phyloP scores from a whole-genome alignment of 2,797 vertebrate genomes.

The Nyctibius grandis region DNA sequence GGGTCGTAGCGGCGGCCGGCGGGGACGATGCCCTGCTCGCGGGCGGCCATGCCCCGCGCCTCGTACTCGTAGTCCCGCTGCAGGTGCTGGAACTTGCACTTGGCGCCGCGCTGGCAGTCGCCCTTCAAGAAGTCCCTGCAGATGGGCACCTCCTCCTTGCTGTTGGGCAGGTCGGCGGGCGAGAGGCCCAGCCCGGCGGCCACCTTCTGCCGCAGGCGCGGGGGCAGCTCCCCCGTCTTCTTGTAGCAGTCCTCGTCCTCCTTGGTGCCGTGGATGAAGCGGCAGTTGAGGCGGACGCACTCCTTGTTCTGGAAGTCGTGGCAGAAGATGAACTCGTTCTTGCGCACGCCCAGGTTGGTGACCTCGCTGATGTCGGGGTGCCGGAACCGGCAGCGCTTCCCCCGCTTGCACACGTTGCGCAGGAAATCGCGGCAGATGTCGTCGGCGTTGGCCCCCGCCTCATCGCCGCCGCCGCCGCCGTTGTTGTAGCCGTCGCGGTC shows the following conservation, averaged over 20 bases:
- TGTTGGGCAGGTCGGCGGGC: constrained; percentile 89
- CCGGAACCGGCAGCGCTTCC: constrained; percentile 92
- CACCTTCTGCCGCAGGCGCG: constrained; percentile 91
- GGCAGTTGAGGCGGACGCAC: constrained; percentile 90
- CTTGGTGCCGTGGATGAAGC: constrained; percentile 95
- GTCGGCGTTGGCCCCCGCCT: constrained; percentile 74
- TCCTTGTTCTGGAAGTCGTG: constrained; percentile 98
- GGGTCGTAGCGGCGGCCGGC: constrained; percentile 83
- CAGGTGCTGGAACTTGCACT: constrained; percentile 95
- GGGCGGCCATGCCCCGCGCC: constrained; percentile 46
- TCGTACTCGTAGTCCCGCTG: constrained; percentile 89
- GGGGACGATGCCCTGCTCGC: constrained; percentile 74
- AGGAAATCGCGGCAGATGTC: constrained; percentile 95
- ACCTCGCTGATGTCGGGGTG: constrained; percentile 95
- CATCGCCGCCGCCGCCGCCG: constrained; percentile 70
- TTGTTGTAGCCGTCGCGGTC: constrained; percentile 89
- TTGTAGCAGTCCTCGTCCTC: constrained; percentile 98
- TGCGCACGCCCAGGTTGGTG: constrained; percentile 92
- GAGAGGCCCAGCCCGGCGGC: constrained; percentile 90
- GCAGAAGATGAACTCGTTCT: constrained; percentile 98
- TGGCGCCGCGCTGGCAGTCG: constrained; percentile 92
- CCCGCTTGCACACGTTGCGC: constrained; percentile 94
- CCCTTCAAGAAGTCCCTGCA: constrained; percentile 95
- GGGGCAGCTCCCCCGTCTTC: constrained; percentile 91
- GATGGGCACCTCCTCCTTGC: constrained; percentile 93